Evolutionary conservation across 2,113 vertebrate genomes (phyloP).

Genomic region (Cephalophus harveyi): DNA sequence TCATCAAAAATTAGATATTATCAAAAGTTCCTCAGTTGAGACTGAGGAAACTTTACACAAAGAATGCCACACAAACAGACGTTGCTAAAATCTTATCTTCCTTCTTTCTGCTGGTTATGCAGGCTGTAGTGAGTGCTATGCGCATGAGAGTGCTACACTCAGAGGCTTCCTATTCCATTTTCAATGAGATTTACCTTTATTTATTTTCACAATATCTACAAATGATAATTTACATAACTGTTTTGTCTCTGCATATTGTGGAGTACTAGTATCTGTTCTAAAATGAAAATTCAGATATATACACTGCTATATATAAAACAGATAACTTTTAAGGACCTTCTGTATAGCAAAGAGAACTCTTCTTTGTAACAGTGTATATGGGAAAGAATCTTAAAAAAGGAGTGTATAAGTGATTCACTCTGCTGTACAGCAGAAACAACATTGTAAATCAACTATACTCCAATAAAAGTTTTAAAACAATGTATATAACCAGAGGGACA

Average conservation of each 20-base stretch:
- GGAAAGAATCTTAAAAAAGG: neutral
- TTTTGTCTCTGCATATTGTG: neutral
- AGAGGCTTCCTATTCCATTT: neutral
- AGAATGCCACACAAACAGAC: neutral
- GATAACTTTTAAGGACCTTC: neutral
- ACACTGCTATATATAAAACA: neutral
- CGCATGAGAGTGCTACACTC: neutral
- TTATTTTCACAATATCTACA: neutral
- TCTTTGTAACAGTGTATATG: neutral
- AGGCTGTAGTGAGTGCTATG: neutral
- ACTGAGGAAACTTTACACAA: neutral
- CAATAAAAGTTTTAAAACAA: neutral
- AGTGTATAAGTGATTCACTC: neutral
- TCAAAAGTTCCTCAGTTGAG: neutral
- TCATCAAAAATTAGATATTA: neutral
- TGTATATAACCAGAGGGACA: neutral
- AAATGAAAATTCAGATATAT: neutral
- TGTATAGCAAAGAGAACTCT: neutral
- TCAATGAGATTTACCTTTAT: neutral
- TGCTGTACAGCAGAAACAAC: neutral
- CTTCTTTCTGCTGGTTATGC: neutral
- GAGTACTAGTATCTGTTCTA: neutral
- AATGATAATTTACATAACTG: neutral
- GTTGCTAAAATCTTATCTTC: neutral
- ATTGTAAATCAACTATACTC: neutral